Base-by-base conservation (phyloP, 2,113 vertebrate species). In the Mola mola region DNA sequence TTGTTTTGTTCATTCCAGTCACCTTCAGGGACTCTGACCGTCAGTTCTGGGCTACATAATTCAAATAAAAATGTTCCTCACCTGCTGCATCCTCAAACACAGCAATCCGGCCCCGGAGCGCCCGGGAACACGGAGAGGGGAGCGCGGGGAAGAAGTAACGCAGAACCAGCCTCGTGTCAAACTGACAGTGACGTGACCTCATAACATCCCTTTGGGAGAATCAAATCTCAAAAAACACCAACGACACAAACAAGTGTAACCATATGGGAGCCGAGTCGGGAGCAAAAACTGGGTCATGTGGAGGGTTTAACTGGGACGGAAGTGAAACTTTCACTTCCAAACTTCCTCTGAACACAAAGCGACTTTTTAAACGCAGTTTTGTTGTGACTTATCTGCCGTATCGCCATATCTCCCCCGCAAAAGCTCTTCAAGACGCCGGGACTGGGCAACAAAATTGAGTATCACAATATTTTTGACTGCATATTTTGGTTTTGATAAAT, bases 201-300 rank as follows among this genome's bases (percentile, higher is more conserved):
- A 66, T 55, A 68, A 72, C 73, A 74, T 51, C 5, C 22, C 12
- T 19, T 56, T 65, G 25, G 11, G 15, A 59, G 37, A 42, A 58
- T 68, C 56, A 59, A 55, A 75, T 55, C 34, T 47, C 5, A 13
- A 37, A 48, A 64, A 61, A 70, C 11, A 21, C 31, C 43, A 22
- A 12, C 5, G 11, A 47, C 52, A 59, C 46, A 47, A 20, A 60
- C 51, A 36, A 6, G 33, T 26, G 47, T 5, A 29, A 9, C 25
- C 48, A 38, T 37, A 15, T 29, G 47, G 49, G 51, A 70, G 31
- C 34, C 33, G 44, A 11, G 42, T 66, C 19, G 48, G 38, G 34
- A 26, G 15, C 6, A 66, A 85, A 78, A 24, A n/a, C n/a, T 80
- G 64, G 74, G 71, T 75, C 74, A 69, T 46, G 47, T 4, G n/a